These are phyloP conservation scores for Dysmachus trigonus DNA, from an alignment of 2,888 invertebrate species.

Conservation along the genomic window DNA sequence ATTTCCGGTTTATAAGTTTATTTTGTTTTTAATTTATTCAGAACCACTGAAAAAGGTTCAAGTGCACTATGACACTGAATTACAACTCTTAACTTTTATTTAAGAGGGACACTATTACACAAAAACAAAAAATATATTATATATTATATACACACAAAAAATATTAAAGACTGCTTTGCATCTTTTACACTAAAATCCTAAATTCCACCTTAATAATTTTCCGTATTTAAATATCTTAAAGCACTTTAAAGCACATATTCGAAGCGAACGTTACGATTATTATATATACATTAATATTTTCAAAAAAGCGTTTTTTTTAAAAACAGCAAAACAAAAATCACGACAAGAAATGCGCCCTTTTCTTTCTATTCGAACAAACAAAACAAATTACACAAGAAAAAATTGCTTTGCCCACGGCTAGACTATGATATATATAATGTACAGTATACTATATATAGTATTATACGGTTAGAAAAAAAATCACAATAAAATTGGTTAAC, in stretches of 20 bases:
- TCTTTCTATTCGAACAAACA: background rate
- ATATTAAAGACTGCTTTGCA: background rate
- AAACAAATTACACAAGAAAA: constrained; percentile 1
- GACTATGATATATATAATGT: too few species aligned
- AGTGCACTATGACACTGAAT: background rate
- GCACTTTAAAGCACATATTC: constrained; percentile 43
- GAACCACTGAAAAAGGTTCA: background rate
- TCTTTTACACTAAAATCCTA: background rate
- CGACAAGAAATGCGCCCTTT: background rate
- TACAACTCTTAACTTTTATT: background rate
- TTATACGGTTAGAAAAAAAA: background rate
- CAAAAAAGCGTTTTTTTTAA: constrained; percentile 27
- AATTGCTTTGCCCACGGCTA: background rate
- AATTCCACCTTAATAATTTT: background rate
- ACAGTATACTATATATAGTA: too few species aligned
- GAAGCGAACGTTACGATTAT: constrained; percentile 16
- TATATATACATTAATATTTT: background rate
- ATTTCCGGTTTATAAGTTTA: background rate
- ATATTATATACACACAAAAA: background rate
- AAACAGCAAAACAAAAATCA: background rate
- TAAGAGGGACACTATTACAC: background rate
- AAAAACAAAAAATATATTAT: background rate
- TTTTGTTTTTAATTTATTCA: background rate
- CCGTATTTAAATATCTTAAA: constrained; percentile 5
- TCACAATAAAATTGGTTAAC: constrained; percentile 9